A percentile compares a stretch with the other conserved stretches of the same genome.
Conservation (phyloP, 2,113 vertebrate genomes). For the Physeter macrocephalus region DNA sequence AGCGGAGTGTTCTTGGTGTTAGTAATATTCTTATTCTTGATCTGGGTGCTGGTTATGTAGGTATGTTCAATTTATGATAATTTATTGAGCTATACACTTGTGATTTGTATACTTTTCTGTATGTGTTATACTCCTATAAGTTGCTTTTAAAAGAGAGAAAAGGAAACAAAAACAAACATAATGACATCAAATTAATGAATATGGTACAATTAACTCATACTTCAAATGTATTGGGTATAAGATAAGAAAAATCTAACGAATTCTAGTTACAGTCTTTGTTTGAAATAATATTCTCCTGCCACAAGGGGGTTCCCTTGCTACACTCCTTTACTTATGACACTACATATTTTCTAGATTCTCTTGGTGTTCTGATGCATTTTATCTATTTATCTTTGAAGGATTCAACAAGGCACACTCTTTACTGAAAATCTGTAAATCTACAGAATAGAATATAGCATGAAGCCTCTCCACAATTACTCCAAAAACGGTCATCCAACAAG, state of each 20-base stretch:
- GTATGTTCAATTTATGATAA: background rate
- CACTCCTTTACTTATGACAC: background rate
- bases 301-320: slow-evolving; percentile 45
- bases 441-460: background rate
- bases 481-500: background rate
- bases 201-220: background rate
- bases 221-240: background rate
- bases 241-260: background rate
- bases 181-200: background rate
- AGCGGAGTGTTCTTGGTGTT: background rate
- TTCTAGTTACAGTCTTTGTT: background rate
- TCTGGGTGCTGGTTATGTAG: background rate
- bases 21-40: background rate
- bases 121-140: background rate
- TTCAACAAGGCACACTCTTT: background rate
- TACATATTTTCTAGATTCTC: background rate
- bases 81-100: background rate
- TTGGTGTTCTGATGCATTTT: background rate
- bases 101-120: background rate
- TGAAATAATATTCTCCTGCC: background rate
- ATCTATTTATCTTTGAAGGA: background rate
- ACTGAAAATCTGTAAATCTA: background rate
- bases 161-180: background rate
- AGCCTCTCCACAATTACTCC: background rate
- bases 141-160: background rate